These are phyloP conservation scores for Pimephales promelas DNA, from an alignment of 2,113 vertebrate genomes.

Conservation along the genomic window DNA sequence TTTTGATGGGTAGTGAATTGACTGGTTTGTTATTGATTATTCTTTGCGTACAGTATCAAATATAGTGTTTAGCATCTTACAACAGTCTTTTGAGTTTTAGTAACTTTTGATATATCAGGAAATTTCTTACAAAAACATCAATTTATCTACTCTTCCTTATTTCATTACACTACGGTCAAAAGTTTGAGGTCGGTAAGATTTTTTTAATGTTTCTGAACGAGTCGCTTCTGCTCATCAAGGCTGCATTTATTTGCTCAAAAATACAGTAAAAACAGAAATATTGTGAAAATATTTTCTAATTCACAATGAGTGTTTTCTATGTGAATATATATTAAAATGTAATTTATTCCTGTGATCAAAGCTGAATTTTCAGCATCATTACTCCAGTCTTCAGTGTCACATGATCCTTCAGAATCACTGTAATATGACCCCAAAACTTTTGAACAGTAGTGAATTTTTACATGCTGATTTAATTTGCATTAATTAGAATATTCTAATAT, in stretches of 20 bases:
- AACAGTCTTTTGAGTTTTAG: background rate
- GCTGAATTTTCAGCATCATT: background rate
- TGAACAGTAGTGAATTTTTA: background rate
- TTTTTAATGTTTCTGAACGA: no score
- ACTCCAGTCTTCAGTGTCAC: background rate
- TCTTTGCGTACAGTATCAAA: background rate
- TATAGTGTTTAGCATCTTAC: background rate
- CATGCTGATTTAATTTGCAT: background rate
- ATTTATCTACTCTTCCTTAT: background rate
- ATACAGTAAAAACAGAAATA: background rate
- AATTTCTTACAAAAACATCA: background rate
- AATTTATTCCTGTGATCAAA: background rate
- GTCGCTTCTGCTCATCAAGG: background rate
- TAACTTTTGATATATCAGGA: background rate
- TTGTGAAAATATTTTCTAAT: background rate
- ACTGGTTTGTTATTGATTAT: background rate
- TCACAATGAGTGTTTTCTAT: background rate
- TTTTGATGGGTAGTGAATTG: background rate
- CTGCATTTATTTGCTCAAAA: background rate
- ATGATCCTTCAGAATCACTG: background rate
- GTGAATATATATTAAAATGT: accelerated
- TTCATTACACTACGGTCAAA: background rate
- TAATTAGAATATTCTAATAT: background rate
- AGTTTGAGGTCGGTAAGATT: background rate
- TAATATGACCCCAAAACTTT: background rate